These are phyloP conservation scores for Tribolium castaneum DNA, from an alignment of 1,140 invertebrate genomes.

Conservation along the genomic window DNA sequence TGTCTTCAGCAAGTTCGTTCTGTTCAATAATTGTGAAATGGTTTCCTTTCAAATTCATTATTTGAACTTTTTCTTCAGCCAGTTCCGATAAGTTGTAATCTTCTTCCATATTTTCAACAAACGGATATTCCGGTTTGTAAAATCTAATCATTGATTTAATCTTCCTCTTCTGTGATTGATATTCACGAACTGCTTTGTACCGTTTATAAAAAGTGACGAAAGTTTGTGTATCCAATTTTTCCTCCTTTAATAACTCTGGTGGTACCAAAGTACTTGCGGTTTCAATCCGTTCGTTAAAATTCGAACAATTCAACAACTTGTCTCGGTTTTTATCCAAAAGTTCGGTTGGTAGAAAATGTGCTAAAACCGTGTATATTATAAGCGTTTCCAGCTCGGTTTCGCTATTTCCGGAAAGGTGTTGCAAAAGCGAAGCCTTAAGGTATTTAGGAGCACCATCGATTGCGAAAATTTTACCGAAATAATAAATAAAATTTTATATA, in stretches of 20 bases:
- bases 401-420: too few species aligned
- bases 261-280: too few species aligned
- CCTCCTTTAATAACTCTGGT: too few species aligned
- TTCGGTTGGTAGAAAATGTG: too few species aligned
- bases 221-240: background rate
- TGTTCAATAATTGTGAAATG: background rate
- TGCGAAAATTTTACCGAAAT: conserved; percentile 67
- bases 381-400: too few species aligned
- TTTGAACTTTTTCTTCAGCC: background rate
- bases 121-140: background rate
- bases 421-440: too few species aligned
- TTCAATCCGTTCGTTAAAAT: too few species aligned
- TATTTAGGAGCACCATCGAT: conserved; percentile 69
- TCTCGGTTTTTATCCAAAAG: too few species aligned
- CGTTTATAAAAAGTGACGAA: background rate
- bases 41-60: background rate
- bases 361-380: too few species aligned
- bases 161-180: background rate
- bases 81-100: background rate
- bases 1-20: background rate
- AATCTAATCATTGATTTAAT: background rate
- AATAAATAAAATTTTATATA: too few species aligned
- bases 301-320: too few species aligned
- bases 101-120: background rate
- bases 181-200: background rate